phyloP scores from a whole-genome alignment of 2,113 vertebrate species.

The Podarcis raffonei region DNA sequence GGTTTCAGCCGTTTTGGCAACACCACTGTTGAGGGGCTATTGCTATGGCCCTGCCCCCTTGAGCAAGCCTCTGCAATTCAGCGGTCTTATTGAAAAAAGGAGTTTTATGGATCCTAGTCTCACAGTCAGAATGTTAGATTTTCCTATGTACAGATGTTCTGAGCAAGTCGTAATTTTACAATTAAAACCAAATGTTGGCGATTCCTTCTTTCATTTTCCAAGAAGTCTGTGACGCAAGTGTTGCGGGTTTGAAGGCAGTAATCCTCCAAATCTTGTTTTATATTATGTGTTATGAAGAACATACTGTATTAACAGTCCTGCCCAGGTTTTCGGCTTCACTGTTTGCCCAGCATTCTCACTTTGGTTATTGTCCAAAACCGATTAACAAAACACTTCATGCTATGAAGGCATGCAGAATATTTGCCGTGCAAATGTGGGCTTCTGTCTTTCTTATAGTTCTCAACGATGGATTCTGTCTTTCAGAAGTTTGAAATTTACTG shows the following conservation, averaged over 20 bases:
- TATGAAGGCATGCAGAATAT: neutral
- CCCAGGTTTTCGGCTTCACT: constrained; percentile 46
- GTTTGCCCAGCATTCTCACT: constrained; percentile 47
- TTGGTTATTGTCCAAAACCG: constrained; percentile 37
- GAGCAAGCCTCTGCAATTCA: too few species aligned
- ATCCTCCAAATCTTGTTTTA: constrained; percentile 16
- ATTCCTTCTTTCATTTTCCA: constrained; percentile 54
- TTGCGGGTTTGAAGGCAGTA: constrained; percentile 40
- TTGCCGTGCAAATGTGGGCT: fast-evolving
- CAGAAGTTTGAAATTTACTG: fast-evolving
- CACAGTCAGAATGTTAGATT: constrained; percentile 41
- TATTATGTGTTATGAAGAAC: constrained; percentile 54
- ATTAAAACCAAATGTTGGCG: constrained; percentile 21
- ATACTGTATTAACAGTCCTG: constrained; percentile 34
- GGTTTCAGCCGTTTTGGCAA: too few species aligned
- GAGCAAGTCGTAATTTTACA: constrained; percentile 23
- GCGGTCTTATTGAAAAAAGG: neutral
- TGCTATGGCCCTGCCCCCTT: too few species aligned
- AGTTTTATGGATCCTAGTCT: neutral
- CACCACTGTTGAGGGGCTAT: too few species aligned
- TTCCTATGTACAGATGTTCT: constrained; percentile 55
- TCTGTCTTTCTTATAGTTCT: constrained; percentile 11
- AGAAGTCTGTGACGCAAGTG: neutral
- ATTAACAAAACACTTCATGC: constrained; percentile 28
- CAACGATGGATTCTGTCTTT: fast-evolving